These are phyloP conservation scores for Geopemphigus sp. DNA, from an alignment of 1,140 invertebrate genomes.

Conservation along the genomic window DNA sequence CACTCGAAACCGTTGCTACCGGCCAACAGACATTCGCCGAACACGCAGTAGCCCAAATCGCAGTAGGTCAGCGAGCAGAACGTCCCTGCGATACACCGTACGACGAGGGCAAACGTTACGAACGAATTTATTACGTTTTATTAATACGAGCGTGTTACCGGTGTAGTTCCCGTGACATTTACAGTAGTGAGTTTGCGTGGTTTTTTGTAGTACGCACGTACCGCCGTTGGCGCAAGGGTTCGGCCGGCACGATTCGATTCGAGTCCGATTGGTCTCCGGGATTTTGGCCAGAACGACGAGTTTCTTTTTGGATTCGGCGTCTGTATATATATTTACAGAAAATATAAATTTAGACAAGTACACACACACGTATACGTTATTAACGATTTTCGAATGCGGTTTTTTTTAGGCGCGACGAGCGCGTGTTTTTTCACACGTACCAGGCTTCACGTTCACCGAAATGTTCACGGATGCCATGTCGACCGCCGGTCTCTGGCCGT, in stretches of 20 bases:
- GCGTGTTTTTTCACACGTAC: slow-evolving; percentile 8
- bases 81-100: slow-evolving; percentile 57
- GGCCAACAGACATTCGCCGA: slow-evolving; percentile 67
- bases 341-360: too few species aligned
- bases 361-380: too few species aligned
- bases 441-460: slow-evolving; percentile 35
- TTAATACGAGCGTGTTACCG: slow-evolving; percentile 55
- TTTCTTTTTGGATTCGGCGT: slow-evolving; percentile 17
- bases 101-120: too few species aligned
- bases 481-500: not conserved
- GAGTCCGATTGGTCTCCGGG: not conserved
- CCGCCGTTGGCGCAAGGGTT: slow-evolving; percentile 70
- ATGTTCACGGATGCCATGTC: slow-evolving; percentile 24
- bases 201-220: slow-evolving; percentile 60
- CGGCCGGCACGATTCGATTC: slow-evolving; percentile 66
- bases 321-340: too few species aligned
- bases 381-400: too few species aligned
- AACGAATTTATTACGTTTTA: too few species aligned
- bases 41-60: slow-evolving; percentile 68
- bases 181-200: slow-evolving; percentile 59
- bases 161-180: slow-evolving; percentile 61
- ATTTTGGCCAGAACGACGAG: slow-evolving; percentile 4
- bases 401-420: too few species aligned
- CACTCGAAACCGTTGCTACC: slow-evolving; percentile 59
- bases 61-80: slow-evolving; percentile 70